Evolutionary conservation across 2,113 vertebrate genomes (phyloP).

Genomic region (Eptatretus burgeri): DNA sequence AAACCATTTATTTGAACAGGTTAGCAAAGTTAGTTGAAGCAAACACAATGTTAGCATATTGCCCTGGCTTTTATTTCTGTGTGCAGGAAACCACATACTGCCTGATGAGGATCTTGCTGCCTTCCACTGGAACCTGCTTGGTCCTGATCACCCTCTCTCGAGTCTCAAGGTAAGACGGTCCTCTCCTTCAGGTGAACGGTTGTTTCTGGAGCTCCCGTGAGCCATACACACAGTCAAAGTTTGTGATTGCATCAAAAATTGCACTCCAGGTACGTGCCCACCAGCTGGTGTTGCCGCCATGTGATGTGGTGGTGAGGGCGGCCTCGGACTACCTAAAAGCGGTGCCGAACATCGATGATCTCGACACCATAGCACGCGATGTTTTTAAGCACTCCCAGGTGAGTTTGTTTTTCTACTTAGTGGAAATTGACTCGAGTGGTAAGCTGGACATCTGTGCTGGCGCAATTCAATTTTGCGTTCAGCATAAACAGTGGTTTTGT

Average conservation of each 20-base stretch:
- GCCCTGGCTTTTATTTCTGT: not conserved
- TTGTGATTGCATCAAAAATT: constrained; percentile 1
- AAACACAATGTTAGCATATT: too few relatives aligned
- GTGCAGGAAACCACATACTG: constrained; percentile 59
- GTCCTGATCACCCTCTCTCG: constrained; percentile 62
- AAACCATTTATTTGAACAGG: too few relatives aligned
- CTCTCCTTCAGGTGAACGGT: too few relatives aligned
- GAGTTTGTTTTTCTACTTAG: not conserved
- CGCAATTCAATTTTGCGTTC: too few relatives aligned
- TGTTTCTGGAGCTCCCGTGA: too few relatives aligned
- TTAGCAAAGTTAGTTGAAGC: too few relatives aligned
- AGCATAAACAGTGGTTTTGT: constrained; percentile 8
- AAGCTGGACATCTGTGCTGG: too few relatives aligned
- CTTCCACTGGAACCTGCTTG: constrained; percentile 69
- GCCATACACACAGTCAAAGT: too few relatives aligned
- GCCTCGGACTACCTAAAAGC: constrained; percentile 54
- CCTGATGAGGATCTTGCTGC: constrained; percentile 72
- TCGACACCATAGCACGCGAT: constrained; percentile 48
- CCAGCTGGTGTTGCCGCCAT: constrained; percentile 57
- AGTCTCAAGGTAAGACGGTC: constrained; percentile 37
- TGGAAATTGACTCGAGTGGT: too few relatives aligned
- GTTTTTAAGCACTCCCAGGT: constrained; percentile 79
- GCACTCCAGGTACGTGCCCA: constrained; percentile 38
- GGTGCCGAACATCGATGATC: constrained; percentile 45
- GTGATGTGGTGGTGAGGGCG: constrained; percentile 65